These are phyloP conservation scores for Nycticebus coucang DNA, from an alignment of 2,113 vertebrate species.

Conservation along the genomic window DNA sequence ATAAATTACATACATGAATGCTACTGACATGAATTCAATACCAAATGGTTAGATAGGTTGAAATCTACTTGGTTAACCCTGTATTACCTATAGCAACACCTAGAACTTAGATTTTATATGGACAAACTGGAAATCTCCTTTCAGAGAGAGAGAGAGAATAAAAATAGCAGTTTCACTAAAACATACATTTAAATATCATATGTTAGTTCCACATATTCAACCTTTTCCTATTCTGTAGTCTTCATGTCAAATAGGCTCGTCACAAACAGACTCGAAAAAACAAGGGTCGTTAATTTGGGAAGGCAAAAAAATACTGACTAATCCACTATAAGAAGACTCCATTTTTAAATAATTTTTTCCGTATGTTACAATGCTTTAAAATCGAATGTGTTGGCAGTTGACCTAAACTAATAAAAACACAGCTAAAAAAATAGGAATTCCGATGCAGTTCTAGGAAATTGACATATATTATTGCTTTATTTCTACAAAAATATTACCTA, in stretches of 20 bases:
- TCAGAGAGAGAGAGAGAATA: background rate
- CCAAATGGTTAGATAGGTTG: constrained; percentile 44
- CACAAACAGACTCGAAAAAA: constrained; percentile 53
- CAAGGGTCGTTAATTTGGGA: constrained; percentile 50
- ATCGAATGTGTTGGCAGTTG: constrained; percentile 69
- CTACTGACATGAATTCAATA: constrained; percentile 71
- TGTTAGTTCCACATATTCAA: constrained; percentile 10
- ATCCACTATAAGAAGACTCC: background rate
- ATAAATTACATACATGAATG: constrained; percentile 79
- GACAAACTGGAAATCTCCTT: constrained; percentile 10
- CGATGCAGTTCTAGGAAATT: background rate
- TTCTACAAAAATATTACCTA: constrained; percentile 44
- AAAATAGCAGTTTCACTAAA: constrained; percentile 49
- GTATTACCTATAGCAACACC: background rate
- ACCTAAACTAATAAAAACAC: constrained; percentile 69
- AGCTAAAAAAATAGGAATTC: constrained; percentile 67
- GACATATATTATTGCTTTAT: constrained; percentile 67
- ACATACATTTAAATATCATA: constrained; percentile 54
- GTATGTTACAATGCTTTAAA: constrained; percentile 68
- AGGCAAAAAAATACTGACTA: constrained; percentile 45
- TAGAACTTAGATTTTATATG: background rate
- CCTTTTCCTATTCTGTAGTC: background rate
- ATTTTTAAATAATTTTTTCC: constrained; percentile 60
- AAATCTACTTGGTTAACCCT: background rate
- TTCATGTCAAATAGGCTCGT: constrained; percentile 37